Percentiles rank a stretch among this genome's conserved stretches.
Evolutionary conservation across 2,888 invertebrate genomes (phyloP).

Genomic region (Emmelina monodactyla): DNA sequence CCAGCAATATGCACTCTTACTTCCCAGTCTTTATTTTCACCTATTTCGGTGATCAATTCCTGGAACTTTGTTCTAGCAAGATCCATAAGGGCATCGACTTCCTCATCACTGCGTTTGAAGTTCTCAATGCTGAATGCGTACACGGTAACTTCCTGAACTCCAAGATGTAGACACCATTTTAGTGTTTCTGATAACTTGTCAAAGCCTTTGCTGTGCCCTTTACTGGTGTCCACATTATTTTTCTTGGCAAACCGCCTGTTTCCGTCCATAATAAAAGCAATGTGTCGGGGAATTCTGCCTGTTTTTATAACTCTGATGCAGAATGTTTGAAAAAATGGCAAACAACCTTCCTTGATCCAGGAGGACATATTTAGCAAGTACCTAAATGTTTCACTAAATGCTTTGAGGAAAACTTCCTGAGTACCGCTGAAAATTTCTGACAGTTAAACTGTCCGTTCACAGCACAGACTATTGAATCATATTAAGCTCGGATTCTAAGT

Average conservation of each 20-base stretch:
- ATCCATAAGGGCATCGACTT: slow-evolving; percentile 88
- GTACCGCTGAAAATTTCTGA: too few relatives aligned
- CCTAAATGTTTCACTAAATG: too few relatives aligned
- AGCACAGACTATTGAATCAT: too few relatives aligned
- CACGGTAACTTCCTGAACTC: slow-evolving; percentile 93
- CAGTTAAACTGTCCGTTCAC: too few relatives aligned
- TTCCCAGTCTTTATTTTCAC: slow-evolving; percentile 82
- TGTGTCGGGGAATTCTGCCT: slow-evolving; percentile 87
- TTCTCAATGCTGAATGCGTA: slow-evolving; percentile 99
- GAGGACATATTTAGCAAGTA: too few relatives aligned
- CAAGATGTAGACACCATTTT: slow-evolving; percentile 90
- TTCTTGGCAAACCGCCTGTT: slow-evolving; percentile 93
- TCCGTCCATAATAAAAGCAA: slow-evolving; percentile 99
- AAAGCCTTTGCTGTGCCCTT: slow-evolving; percentile 87
- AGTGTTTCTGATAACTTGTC: slow-evolving; percentile 83
- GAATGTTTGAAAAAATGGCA: slow-evolving; percentile 78
- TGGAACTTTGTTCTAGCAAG: slow-evolving; percentile 88
- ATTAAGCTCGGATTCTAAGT: too few relatives aligned
- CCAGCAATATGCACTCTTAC: slow-evolving; percentile 89
- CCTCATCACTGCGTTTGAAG: slow-evolving; percentile 89
- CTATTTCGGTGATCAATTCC: slow-evolving; percentile 80
- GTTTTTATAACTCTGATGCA: slow-evolving; percentile 76
- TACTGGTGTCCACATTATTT: slow-evolving; percentile 73
- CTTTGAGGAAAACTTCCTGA: too few relatives aligned
- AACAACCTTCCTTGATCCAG: slow-evolving; percentile 80